phyloP scores from a whole-genome alignment of 2,888 invertebrate species.

The Zhengitettix transpicula region DNA sequence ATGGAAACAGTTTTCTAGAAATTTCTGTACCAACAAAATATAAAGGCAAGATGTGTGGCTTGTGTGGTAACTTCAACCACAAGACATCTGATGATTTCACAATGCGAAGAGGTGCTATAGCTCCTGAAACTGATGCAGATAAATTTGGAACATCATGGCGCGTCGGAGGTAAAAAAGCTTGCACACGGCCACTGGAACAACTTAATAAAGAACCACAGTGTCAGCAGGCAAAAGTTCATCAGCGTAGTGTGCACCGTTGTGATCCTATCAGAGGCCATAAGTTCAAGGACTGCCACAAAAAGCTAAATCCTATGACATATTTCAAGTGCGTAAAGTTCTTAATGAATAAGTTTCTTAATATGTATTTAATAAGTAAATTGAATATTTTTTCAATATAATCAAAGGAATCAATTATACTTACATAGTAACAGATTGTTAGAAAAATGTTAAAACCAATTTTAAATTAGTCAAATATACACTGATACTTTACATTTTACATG shows the following conservation, averaged over 20 bases:
- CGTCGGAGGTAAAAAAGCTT: conserved; percentile 62
- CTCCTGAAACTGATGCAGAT: conserved; percentile 36
- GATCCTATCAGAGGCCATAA: conserved; percentile 32
- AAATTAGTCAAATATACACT: no score
- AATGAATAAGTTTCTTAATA: no score
- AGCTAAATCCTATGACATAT: conserved; percentile 66
- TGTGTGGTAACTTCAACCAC: conserved; percentile 91
- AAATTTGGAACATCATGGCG: conserved; percentile 83
- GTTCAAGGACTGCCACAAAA: conserved; percentile 62
- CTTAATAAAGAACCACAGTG: conserved; percentile 21
- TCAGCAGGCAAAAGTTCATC: conserved; percentile 13
- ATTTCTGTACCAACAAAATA: conserved; percentile 56
- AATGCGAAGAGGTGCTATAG: conserved; percentile 44
- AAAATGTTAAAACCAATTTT: background rate
- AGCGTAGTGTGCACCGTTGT: conserved; percentile 29
- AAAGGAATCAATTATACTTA: background rate
- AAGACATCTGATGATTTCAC: conserved; percentile 70
- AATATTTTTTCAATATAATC: background rate
- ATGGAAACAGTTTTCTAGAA: conserved; percentile 83
- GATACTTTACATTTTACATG: no score
- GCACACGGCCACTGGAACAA: conserved; percentile 35
- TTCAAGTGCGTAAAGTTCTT: conserved; percentile 36
- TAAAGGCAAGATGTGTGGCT: conserved; percentile 66
- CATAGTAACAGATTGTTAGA: background rate
- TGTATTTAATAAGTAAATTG: background rate